Evolutionary conservation across 2,797 vertebrate genomes (phyloP), one percentile per base, ranked within the genome.

Genomic region (Acrossocheilus fasciatus): DNA sequence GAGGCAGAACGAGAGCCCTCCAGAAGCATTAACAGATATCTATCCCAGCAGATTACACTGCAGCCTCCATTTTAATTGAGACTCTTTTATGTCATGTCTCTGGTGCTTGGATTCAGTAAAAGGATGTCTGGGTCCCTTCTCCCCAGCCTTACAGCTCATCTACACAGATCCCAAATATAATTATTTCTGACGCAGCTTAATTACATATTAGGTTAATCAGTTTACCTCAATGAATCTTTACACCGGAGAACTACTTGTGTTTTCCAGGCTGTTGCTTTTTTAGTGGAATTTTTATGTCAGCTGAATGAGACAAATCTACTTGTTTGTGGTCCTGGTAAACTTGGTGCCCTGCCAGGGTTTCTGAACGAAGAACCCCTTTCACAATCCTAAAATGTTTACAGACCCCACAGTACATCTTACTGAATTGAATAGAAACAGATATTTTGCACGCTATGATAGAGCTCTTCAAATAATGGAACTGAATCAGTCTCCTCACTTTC

Each of bases 61-160:
- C 59, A 78, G 85, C 70, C 82, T 89, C 82, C 80, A 69, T 79
- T 85, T 87, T 83, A 88, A 88, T 83, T 87, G 83, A 86, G 75
- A 81, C 75, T 85, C 62, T 87, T 89, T 87, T 84, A 83, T 89
- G 88, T 88, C 85, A 87, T 81, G 87, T 90, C 87, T 83, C 85
- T 76, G 62, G 87, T 81, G 74, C 47, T 82, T 47, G 76, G 64
- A 69, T 72, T 84, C 18, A 47, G 77, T 68, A 85, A 75, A 72
- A 73, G 76, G 64, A 82, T 39, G 62, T 73, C 47, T 82, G 52
- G 45, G 74, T 80, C 70, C 30, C 64, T 47, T 79, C 59, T 90
- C 26, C 39, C 59, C 50, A 57, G 85, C 50, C 41, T 78, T 84
- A 62, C 54, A 30, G 64, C 45, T 85, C 74, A 82, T 64, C 59